These are phyloP conservation scores for Spialia ferax DNA, from an alignment of 2,888 invertebrate species.

Conservation along the genomic window DNA sequence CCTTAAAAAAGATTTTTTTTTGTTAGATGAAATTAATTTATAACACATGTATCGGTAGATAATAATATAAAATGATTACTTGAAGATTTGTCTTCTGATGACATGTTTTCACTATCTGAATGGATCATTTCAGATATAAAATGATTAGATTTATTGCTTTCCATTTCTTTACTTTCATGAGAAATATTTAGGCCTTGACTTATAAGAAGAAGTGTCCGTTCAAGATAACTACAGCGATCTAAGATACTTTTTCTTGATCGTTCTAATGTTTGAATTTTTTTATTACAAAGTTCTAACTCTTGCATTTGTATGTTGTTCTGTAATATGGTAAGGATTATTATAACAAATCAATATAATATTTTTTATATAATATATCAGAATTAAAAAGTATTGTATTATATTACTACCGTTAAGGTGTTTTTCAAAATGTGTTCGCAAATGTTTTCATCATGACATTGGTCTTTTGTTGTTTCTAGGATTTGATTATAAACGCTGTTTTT, in stretches of 20 bases:
- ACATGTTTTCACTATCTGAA: constrained; percentile 62
- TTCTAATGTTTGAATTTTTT: constrained; percentile 65
- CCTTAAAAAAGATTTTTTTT: constrained; percentile 56
- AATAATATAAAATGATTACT: constrained; percentile 53
- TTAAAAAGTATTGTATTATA: constrained; percentile 4
- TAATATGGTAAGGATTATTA: neutral
- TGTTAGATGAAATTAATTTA: neutral
- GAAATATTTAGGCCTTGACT: constrained; percentile 69
- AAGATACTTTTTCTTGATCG: constrained; percentile 61
- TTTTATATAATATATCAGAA: neutral
- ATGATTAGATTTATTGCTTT: constrained; percentile 46
- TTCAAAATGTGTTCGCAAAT: constrained; percentile 71
- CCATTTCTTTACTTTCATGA: constrained; percentile 36
- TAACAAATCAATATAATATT: neutral
- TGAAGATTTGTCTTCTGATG: constrained; percentile 69
- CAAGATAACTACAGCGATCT: constrained; percentile 66
- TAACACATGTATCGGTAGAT: neutral
- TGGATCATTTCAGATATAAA: too few relatives aligned
- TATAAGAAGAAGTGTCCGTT: constrained; percentile 66
- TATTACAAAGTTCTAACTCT: constrained; percentile 64
- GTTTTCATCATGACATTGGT: constrained; percentile 66
- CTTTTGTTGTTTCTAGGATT: constrained; percentile 66
- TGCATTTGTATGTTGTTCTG: constrained; percentile 67
- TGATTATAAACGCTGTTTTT: constrained; percentile 75
- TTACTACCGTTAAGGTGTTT: constrained; percentile 64